These are phyloP conservation scores for Passer domesticus DNA, from an alignment of 2,113 vertebrate species.

Conservation along the genomic window DNA sequence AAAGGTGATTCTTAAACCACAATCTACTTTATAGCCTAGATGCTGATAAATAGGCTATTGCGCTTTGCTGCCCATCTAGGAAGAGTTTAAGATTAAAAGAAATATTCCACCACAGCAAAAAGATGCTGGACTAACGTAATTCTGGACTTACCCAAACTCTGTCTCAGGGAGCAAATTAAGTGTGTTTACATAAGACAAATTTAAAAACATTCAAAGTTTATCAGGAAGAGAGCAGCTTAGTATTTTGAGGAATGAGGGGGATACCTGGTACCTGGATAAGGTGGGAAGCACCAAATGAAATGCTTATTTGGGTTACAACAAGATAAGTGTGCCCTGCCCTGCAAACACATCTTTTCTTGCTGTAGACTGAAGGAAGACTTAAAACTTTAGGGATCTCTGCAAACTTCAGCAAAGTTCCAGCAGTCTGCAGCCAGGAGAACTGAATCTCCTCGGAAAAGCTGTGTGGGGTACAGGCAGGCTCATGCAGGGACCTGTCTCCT, in stretches of 20 bases:
- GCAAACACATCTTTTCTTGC: neutral
- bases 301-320: neutral
- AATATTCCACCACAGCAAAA: neutral
- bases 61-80: neutral
- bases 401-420: neutral
- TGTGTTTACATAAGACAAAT: neutral
- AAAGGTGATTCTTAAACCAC: neutral
- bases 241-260: neutral
- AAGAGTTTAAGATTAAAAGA: neutral
- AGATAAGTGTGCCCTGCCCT: accelerated
- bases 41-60: neutral
- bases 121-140: neutral
- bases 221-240: neutral
- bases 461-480: neutral
- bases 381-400: neutral
- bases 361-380: neutral
- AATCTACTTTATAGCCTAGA: neutral
- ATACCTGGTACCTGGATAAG: neutral
- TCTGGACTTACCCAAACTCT: neutral
- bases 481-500: accelerated
- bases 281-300: neutral
- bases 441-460: neutral
- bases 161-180: neutral
- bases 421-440: neutral
- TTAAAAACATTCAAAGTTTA: neutral